A percentile compares a stretch with the other conserved stretches of the same genome.
Evolutionary conservation across 2,113 vertebrate genomes (phyloP).

Genomic region (Gasterosteus aculeatus): DNA sequence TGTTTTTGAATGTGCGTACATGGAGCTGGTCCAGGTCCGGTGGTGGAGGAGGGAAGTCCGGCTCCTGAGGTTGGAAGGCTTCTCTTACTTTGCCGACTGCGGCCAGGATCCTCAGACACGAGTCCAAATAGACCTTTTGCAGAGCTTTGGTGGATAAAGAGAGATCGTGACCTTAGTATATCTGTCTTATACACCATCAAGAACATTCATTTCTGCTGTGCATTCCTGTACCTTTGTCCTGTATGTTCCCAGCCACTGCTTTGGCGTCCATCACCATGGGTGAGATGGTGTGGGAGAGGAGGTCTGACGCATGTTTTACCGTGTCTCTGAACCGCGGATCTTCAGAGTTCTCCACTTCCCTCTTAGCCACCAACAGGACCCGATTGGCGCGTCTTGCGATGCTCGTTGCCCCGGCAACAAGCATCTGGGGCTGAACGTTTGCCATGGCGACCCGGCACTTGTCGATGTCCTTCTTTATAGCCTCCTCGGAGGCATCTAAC

Average conservation of each 20-base stretch:
- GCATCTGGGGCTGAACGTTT: conserved; percentile 97
- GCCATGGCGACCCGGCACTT: conserved; percentile 99
- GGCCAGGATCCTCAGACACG: conserved; percentile 92
- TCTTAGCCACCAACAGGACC: conserved; percentile 94
- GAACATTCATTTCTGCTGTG: background rate
- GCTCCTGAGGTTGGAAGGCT: conserved; percentile 97
- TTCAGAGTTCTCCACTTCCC: conserved; percentile 97
- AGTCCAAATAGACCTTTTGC: conserved; percentile 97
- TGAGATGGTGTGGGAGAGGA: conserved; percentile 94
- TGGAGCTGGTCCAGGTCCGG: conserved; percentile 96
- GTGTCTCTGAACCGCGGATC: conserved; percentile 95
- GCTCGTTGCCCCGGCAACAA: conserved; percentile 97
- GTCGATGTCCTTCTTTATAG: conserved; percentile 99
- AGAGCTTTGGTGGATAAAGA: conserved; percentile 79
- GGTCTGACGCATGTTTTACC: conserved; percentile 94
- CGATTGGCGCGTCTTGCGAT: conserved; percentile 96
- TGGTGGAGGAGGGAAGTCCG: conserved; percentile 95
- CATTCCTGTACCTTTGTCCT: conserved; percentile 88
- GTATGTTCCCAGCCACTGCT: conserved; percentile 96
- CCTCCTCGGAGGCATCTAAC: conserved; percentile 96
- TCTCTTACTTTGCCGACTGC: conserved; percentile 97
- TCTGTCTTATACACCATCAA: background rate
- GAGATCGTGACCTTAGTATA: background rate
- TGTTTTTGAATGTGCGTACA: conserved; percentile 78
- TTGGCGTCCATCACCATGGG: conserved; percentile 99